Evolutionary conservation across 2,888 invertebrate species (phyloP).

Genomic region (Eledone cirrhosa): DNA sequence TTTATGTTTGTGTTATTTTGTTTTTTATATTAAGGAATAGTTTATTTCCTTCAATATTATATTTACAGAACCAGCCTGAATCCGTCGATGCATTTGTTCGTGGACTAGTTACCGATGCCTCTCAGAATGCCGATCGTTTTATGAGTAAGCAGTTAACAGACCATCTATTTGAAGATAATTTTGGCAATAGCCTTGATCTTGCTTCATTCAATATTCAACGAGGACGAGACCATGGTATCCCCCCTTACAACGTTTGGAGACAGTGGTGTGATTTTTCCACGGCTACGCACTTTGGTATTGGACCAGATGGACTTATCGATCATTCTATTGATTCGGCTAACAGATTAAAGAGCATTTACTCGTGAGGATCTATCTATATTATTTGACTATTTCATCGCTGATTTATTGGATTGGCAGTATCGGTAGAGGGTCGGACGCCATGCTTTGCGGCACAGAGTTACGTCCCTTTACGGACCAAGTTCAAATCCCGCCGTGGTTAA

Average conservation of each 20-base stretch:
- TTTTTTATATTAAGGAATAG: too few relatives aligned
- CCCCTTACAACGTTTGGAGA: constrained; percentile 79
- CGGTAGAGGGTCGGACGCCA: too few relatives aligned
- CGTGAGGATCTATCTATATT: not conserved
- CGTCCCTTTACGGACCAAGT: too few relatives aligned
- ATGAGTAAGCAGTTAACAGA: constrained; percentile 91
- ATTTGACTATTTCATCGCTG: too few relatives aligned
- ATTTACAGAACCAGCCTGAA: constrained; percentile 31
- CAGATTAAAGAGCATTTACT: not conserved
- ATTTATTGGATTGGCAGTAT: too few relatives aligned
- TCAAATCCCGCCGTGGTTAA: too few relatives aligned
- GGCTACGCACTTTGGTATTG: constrained; percentile 19
- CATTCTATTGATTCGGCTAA: not conserved
- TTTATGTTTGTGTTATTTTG: too few relatives aligned
- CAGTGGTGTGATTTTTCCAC: constrained; percentile 59
- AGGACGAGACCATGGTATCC: constrained; percentile 87
- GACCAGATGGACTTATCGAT: constrained; percentile 22
- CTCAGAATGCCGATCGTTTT: constrained; percentile 84
- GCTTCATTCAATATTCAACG: constrained; percentile 89
- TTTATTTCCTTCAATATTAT: not conserved
- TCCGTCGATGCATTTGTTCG: constrained; percentile 43
- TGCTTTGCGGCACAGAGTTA: too few relatives aligned
- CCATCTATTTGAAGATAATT: constrained; percentile 76
- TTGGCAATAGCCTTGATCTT: constrained; percentile 73
- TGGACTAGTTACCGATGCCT: constrained; percentile 73